Base-by-base conservation (phyloP, 2,113 vertebrate genomes). In the Sula dactylatra region DNA sequence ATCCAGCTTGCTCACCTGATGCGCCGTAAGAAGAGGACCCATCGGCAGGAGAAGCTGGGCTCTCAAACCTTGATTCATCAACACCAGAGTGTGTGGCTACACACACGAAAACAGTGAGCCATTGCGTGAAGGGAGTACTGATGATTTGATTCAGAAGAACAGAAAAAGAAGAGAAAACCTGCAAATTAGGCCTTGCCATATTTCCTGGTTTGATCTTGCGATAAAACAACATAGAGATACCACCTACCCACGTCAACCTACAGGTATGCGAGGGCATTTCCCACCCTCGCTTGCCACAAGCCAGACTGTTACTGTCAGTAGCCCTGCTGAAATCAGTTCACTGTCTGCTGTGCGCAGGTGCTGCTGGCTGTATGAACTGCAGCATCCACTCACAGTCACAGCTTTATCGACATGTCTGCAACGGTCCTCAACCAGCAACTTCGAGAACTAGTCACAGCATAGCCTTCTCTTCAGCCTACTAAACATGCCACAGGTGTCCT, bases 181-280 rank as follows among this genome's bases (percentile, higher is more conserved):
- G 45, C 13, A 81, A 25, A 10, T 38, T 21, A 58, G 34, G 8
- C 50, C 11, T 77, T 91, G 27, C 69, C 27, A 78, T 52, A 6
- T 54, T 74, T 81, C 84, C 55, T 74, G 1, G 13, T 45, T 67
- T 91, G 36, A 3, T 81, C 19, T 66, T 13, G 26, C 0, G 1
- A 27, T 44, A 56, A 32, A 78, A 25, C 27, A 25, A 16, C 10
- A 1, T 7, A 27, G 58, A 69, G n/a, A 10, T 65, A 34, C 4
- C 64, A 6, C 36, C 4, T 21, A 13, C 24, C 1, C 8, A 2
- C 1, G 0, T 27, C 67, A 26, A 0, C 8, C 36, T 13, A 4
- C 27, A 16, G 56, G 22, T 38, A 9, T 26, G 12, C 0, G 2
- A 38, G 82, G 16, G 40, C 38, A 0, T 16, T 67, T 67, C 27